Evolutionary conservation across 2,888 invertebrate genomes (phyloP).

Genomic region (Thereva nobilitata): DNA sequence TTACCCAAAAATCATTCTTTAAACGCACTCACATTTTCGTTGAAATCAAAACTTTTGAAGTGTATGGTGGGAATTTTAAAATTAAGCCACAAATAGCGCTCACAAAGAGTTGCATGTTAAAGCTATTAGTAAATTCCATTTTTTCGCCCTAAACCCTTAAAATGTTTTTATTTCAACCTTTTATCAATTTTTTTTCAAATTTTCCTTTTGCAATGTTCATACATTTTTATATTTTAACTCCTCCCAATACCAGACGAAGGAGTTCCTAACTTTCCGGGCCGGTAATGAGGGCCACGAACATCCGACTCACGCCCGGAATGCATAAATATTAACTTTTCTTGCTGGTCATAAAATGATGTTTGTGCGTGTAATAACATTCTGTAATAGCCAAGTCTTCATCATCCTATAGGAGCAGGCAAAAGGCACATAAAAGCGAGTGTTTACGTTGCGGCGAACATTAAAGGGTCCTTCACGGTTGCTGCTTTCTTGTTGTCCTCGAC

Average conservation of each 20-base stretch:
- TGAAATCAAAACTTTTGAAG: too few relatives aligned
- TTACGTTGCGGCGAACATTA: constrained; percentile 41
- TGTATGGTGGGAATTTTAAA: too few relatives aligned
- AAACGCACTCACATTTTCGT: too few relatives aligned
- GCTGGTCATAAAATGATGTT: constrained; percentile 30
- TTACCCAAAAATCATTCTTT: too few relatives aligned
- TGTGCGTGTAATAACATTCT: constrained; percentile 38
- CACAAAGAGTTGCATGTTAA: too few relatives aligned
- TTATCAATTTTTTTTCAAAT: too few relatives aligned
- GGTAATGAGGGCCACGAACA: constrained; percentile 9
- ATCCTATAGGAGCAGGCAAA: constrained; percentile 20
- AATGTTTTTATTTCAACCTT: too few relatives aligned
- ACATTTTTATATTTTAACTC: neutral
- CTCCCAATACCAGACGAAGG: constrained; percentile 5
- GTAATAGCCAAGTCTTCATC: constrained; percentile 16
- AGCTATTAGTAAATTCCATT: too few relatives aligned
- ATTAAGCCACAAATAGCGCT: too few relatives aligned
- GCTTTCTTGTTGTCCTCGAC: constrained; percentile 28
- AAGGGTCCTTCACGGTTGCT: constrained; percentile 35
- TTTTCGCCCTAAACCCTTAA: too few relatives aligned
- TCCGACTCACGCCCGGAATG: constrained; percentile 7
- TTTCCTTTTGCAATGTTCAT: too few relatives aligned
- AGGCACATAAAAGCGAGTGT: constrained; percentile 39
- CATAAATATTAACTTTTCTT: constrained; percentile 31
- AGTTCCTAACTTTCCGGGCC: constrained; percentile 4